A percentile compares a stretch with the other conserved stretches of the same genome.
These are phyloP conservation scores for Ascaphus truei DNA, from an alignment of 2,113 vertebrate species.

Conservation along the genomic window DNA sequence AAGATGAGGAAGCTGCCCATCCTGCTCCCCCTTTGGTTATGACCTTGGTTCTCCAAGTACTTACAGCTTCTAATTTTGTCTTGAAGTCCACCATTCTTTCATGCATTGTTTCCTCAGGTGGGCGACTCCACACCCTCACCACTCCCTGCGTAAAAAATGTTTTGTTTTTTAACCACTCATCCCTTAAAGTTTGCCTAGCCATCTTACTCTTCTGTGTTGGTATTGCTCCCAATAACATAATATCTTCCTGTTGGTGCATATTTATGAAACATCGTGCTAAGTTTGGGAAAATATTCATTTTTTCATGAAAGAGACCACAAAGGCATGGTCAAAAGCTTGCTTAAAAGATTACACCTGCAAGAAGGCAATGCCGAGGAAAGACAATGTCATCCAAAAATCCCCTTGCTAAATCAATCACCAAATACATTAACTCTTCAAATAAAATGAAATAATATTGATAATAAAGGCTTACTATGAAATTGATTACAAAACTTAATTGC, in stretches of 20 bases:
- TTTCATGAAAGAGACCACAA: too few species aligned
- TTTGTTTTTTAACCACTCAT: conserved; percentile 30
- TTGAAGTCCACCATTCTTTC: conserved; percentile 33
- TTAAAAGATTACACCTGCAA: too few species aligned
- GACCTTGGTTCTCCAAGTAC: conserved; percentile 11
- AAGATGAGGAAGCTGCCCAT: conserved; percentile 7
- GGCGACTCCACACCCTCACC: conserved; percentile 29
- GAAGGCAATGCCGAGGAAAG: too few species aligned
- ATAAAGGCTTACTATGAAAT: background rate
- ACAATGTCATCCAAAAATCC: too few species aligned
- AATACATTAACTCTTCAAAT: too few species aligned
- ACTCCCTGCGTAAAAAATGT: conserved; percentile 34
- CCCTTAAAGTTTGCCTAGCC: background rate
- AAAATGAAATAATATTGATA: too few species aligned
- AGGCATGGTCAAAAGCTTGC: too few species aligned
- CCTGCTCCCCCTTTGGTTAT: conserved; percentile 26
- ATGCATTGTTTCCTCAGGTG: conserved; percentile 26
- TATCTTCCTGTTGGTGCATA: background rate
- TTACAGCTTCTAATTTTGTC: conserved; percentile 35
- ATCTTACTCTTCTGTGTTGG: background rate
- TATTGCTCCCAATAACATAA: background rate
- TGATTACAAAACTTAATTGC: background rate
- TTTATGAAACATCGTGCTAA: too few species aligned
- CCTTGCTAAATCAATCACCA: too few species aligned
- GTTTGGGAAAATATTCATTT: too few species aligned